A percentile compares a stretch with the other conserved stretches of the same genome.
Conservation (phyloP, 2,113 vertebrate species). For the Xiphophorus couchianus region DNA sequence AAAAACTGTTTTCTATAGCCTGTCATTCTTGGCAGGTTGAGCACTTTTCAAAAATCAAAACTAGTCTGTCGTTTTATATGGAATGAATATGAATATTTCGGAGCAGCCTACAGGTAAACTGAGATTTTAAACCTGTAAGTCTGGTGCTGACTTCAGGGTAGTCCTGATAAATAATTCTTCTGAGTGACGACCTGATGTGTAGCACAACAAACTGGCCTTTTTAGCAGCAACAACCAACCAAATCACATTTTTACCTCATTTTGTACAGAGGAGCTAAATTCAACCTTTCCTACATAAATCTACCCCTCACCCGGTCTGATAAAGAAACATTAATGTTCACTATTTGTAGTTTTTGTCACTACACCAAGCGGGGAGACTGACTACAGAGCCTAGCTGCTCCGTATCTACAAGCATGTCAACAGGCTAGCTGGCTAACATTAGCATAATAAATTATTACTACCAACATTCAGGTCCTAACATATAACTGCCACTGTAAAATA, state of each 20-base stretch:
- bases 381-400: constrained; percentile 16
- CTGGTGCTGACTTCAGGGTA: background rate
- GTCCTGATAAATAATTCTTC: background rate
- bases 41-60: no score
- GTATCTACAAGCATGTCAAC: constrained; percentile 33
- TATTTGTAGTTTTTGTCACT: background rate
- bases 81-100: no score
- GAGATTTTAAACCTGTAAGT: background rate
- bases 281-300: background rate
- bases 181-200: background rate
- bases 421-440: constrained; percentile 51
- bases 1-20: no score
- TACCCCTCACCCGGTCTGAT: background rate
- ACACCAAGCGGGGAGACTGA: constrained; percentile 43
- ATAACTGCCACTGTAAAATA: background rate
- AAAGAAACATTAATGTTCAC: background rate
- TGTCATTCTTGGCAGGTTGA: no score
- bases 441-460: constrained; percentile 3
- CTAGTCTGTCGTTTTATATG: no score
- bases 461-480: background rate
- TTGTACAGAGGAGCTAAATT: background rate
- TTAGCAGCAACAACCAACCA: background rate
- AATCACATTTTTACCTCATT: background rate
- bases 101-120: no score
- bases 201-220: background rate